Conservation (phyloP, 2,113 vertebrate genomes). For the Sus scrofa region T2T-Sscrofa CM000825.6:69786001-69786500, state of each 20-base stretch:
- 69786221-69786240: background rate
- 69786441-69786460: background rate
- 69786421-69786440: background rate
- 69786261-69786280: background rate
- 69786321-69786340: background rate
- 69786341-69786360: background rate
- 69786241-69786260: background rate
- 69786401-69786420: background rate
- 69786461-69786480: background rate
- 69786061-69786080: background rate
- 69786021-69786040: background rate
- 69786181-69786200: background rate
- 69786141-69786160: background rate
- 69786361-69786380: background rate
- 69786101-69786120: background rate
- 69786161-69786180: background rate
- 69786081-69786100: background rate
- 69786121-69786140: background rate
- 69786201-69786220: background rate
- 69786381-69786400: background rate
- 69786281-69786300: slow-evolving; percentile 36
- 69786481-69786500: no score
- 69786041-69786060: background rate
- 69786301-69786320: background rate
- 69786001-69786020: background rate